Base-by-base conservation (phyloP, 2,888 invertebrate genomes). In the Diogma glabrata region DNA sequence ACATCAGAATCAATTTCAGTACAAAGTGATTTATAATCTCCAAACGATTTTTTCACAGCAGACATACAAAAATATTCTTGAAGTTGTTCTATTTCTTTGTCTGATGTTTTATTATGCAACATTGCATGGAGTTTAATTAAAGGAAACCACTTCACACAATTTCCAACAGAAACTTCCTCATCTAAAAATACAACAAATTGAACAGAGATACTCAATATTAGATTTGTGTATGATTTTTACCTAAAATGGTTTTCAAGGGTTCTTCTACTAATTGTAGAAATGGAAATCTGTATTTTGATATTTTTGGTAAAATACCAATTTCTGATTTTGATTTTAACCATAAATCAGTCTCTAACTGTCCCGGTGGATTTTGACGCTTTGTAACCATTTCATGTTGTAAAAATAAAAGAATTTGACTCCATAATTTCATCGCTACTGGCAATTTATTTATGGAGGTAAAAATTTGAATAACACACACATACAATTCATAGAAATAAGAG, bases 401-500 rank as follows among this genome's bases (percentile, higher is more conserved):
- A 50, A 70, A 68, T 43, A 64, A 59, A 30, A 70, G 59, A 30
- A 70, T 69, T 52, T 61, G 65, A 3, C 58, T 61, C 67, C 68
- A 70, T 1, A 65, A 60, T 54, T 65, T 60, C 65, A 69, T 65
- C 56, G 65, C 65, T 20, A 62, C 62, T 2, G 67, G 65, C 2
- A 66, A 59, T 1, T 61, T 59, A 55, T 65, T 61, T 6, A 66
- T 62, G 51, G 61, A 62, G 47, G 60, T 61, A 0, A 70, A 59
- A n/a, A 70, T 64, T 53, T 69, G 65, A 30, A 70, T 63, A 9
- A 70, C 63, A 53, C 64, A 66, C 23, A 70, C 57, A 57, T 68
- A 70, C 26, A 69, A 57, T 53, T 70, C 70, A 56, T 70, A 70
- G 52, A 70, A 70, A 54, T 70, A 70, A 3, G 65, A 64, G 55